A percentile compares a stretch with the other conserved stretches of the same genome.
These are phyloP conservation scores for Heliconius hortense DNA, from an alignment of 2,888 invertebrate genomes.

Conservation along the genomic window DNA sequence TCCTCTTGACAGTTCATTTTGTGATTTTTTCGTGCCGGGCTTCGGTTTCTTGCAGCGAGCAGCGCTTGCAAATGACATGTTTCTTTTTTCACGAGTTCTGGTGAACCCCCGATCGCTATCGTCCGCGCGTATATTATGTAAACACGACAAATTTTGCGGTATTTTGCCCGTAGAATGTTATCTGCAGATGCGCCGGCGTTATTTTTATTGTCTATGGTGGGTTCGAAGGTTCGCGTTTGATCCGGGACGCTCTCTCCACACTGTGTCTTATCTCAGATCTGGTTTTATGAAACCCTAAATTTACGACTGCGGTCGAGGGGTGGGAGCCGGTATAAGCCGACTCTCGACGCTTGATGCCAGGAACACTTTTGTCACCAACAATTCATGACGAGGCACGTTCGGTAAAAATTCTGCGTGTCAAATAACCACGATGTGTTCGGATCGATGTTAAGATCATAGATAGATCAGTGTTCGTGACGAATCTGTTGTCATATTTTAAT, in stretches of 20 bases:
- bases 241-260: constrained; percentile 77
- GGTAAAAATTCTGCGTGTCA: constrained; percentile 75
- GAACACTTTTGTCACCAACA: constrained; percentile 79
- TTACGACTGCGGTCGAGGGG: constrained; percentile 80
- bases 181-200: constrained; percentile 79
- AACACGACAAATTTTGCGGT: constrained; percentile 78
- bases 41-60: constrained; percentile 65
- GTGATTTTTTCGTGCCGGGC: constrained; percentile 52
- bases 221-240: constrained; percentile 76
- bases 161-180: constrained; percentile 63
- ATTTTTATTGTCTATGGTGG: constrained; percentile 75
- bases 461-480: constrained; percentile 41
- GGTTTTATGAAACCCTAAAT: constrained; percentile 83
- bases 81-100: constrained; percentile 62
- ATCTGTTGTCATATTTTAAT: constrained; percentile 9
- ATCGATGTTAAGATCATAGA: constrained; percentile 55
- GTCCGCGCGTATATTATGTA: constrained; percentile 74
- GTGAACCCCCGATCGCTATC: constrained; percentile 75
- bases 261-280: constrained; percentile 82
- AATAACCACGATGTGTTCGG: constrained; percentile 63
- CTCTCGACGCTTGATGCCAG: constrained; percentile 72
- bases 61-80: constrained; percentile 65
- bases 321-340: constrained; percentile 74
- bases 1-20: constrained; percentile 71
- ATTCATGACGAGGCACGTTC: constrained; percentile 78